phyloP scores from a whole-genome alignment of 2,113 vertebrate genomes.

The Cnemophilus loriae region DNA sequence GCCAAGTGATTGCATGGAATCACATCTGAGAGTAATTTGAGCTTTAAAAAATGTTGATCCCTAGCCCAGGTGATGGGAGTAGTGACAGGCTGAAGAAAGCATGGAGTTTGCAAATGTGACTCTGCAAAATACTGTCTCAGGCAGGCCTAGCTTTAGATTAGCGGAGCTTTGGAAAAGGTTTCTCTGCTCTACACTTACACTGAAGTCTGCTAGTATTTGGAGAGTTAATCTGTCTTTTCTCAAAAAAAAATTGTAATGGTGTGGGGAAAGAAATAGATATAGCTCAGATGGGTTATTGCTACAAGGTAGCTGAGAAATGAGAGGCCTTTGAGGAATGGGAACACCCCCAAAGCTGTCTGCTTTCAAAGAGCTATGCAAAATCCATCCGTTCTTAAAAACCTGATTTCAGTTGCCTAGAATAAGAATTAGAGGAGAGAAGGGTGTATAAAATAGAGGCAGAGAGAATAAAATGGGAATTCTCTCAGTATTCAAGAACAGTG shows the following conservation, averaged over 20 bases:
- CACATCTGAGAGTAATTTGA: not conserved
- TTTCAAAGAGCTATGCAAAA: not conserved
- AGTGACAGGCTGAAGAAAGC: not conserved
- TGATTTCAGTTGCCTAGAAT: not conserved
- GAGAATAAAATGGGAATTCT: not conserved
- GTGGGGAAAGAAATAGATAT: not conserved
- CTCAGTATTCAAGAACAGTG: not conserved
- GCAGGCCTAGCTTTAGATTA: not conserved
- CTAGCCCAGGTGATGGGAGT: not conserved
- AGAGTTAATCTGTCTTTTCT: not conserved
- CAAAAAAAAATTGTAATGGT: not conserved
- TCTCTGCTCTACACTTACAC: not conserved
- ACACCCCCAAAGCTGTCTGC: not conserved
- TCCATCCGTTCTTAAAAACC: not conserved
- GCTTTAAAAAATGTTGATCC: not conserved
- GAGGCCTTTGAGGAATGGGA: not conserved
- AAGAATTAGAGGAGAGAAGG: not conserved
- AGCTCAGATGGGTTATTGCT: not conserved
- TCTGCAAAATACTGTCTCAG: conserved; percentile 27
- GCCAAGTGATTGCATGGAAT: not conserved
- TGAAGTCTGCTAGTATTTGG: not conserved
- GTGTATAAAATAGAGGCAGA: not conserved
- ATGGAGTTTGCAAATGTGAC: not conserved
- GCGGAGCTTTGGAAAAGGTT: not conserved
- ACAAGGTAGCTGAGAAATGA: not conserved